Conservation (phyloP, 2,113 vertebrate genomes). For the Seriola quinqueradiata region DNA sequence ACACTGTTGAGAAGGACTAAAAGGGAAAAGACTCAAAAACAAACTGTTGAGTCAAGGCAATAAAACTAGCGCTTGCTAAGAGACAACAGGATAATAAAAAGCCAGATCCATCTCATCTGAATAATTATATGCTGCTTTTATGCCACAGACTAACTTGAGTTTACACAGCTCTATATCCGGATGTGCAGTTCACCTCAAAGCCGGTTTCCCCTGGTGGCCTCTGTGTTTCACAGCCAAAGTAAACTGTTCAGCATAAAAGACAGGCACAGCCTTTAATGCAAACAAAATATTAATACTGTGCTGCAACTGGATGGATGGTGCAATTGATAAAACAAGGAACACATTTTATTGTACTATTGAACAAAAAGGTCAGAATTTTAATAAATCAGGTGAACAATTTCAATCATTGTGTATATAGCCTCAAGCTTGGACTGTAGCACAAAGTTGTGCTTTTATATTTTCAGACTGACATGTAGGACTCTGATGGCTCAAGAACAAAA, state of each 20-base stretch:
- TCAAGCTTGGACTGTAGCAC: neutral
- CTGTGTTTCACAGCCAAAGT: constrained; percentile 22
- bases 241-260: constrained; percentile 19
- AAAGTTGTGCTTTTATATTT: neutral
- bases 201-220: constrained; percentile 1
- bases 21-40: neutral
- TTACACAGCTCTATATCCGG: neutral
- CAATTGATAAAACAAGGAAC: neutral
- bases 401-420: neutral
- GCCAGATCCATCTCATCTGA: neutral
- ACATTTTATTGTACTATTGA: neutral
- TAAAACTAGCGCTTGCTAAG: neutral
- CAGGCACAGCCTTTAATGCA: constrained; percentile 47
- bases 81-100: constrained; percentile 6
- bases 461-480: neutral
- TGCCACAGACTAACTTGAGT: neutral
- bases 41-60: neutral
- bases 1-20: neutral
- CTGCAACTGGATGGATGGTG: too few species aligned
- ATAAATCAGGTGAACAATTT: neutral
- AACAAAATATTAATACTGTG: constrained; percentile 28
- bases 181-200: constrained; percentile 11
- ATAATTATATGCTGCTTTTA: neutral
- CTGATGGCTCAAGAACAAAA: neutral
- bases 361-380: neutral